These are phyloP conservation scores for Verasper variegatus DNA, from an alignment of 2,113 vertebrate genomes.

Conservation along the genomic window DNA sequence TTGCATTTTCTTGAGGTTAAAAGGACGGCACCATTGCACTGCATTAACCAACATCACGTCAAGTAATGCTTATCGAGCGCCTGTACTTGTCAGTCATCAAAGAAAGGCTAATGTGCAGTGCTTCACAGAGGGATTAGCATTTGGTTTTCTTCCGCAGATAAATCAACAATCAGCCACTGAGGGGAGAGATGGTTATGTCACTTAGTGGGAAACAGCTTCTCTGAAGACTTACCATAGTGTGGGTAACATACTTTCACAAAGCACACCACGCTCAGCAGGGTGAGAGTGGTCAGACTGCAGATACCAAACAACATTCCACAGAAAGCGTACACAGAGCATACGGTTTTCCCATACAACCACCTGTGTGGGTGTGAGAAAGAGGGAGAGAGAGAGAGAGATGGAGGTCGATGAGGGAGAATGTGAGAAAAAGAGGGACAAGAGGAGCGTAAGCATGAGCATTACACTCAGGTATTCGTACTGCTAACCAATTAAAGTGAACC, in stretches of 20 bases:
- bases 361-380: slow-evolving; percentile 60
- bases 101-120: slow-evolving; percentile 44
- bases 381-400: slow-evolving; percentile 8
- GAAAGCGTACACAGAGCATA: slow-evolving; percentile 84
- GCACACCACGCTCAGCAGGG: slow-evolving; percentile 83
- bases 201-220: slow-evolving; percentile 22
- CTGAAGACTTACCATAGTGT: slow-evolving; percentile 78
- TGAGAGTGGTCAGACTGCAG: slow-evolving; percentile 84
- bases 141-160: slow-evolving; percentile 33
- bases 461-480: slow-evolving; percentile 17
- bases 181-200: slow-evolving; percentile 25
- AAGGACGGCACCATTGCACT: slow-evolving; percentile 18
- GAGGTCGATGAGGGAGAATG: slow-evolving; percentile 34
- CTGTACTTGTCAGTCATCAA: slow-evolving; percentile 57
- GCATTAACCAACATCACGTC: slow-evolving; percentile 53
- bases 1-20: slow-evolving; percentile 14
- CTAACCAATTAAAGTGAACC: slow-evolving; percentile 29
- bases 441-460: slow-evolving; percentile 5
- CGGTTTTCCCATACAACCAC: slow-evolving; percentile 82
- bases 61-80: slow-evolving; percentile 44
- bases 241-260: slow-evolving; percentile 87
- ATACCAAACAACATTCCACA: slow-evolving; percentile 85
- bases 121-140: slow-evolving; percentile 43
- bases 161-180: slow-evolving; percentile 58
- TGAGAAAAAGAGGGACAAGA: slow-evolving; percentile 13